phyloP scores from a whole-genome alignment of 2,888 invertebrate species.

The Cyrtodaria siliqua region DNA sequence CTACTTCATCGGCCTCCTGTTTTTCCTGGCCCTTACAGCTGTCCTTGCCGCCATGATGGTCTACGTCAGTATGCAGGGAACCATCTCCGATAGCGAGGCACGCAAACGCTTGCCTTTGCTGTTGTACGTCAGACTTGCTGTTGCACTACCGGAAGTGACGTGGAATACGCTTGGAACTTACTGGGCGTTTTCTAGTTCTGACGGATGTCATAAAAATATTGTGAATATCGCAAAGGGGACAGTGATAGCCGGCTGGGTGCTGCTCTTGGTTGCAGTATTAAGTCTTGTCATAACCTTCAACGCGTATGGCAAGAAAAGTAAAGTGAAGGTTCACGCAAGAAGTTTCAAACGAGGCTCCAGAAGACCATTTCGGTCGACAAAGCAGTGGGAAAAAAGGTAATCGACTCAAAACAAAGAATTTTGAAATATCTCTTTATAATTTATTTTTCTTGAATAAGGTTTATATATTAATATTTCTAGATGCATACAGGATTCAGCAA shows the following conservation, averaged over 20 bases:
- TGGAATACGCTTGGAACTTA: slow-evolving; percentile 58
- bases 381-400: slow-evolving; percentile 81
- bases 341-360: slow-evolving; percentile 53
- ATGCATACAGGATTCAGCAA: too few species aligned
- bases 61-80: slow-evolving; percentile 55
- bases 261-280: slow-evolving; percentile 90
- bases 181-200: slow-evolving; percentile 53
- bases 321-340: slow-evolving; percentile 25
- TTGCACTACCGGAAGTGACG: slow-evolving; percentile 54
- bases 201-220: slow-evolving; percentile 70
- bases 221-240: slow-evolving; percentile 88
- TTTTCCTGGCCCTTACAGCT: slow-evolving; percentile 47
- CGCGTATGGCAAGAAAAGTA: slow-evolving; percentile 89
- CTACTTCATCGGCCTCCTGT: slow-evolving; percentile 54
- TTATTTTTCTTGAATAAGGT: too few species aligned
- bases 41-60: slow-evolving; percentile 41
- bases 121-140: slow-evolving; percentile 46
- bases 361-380: slow-evolving; percentile 59
- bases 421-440: too few species aligned
- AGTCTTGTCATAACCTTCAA: slow-evolving; percentile 93
- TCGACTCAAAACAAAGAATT: too few species aligned
- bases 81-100: slow-evolving; percentile 41
- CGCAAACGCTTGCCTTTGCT: slow-evolving; percentile 38
- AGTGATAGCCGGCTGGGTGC: slow-evolving; percentile 93
- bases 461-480: too few species aligned